These are phyloP conservation scores for Melanerpes aurifrons DNA, from an alignment of 2,113 vertebrate species.

Conservation along the genomic window DNA sequence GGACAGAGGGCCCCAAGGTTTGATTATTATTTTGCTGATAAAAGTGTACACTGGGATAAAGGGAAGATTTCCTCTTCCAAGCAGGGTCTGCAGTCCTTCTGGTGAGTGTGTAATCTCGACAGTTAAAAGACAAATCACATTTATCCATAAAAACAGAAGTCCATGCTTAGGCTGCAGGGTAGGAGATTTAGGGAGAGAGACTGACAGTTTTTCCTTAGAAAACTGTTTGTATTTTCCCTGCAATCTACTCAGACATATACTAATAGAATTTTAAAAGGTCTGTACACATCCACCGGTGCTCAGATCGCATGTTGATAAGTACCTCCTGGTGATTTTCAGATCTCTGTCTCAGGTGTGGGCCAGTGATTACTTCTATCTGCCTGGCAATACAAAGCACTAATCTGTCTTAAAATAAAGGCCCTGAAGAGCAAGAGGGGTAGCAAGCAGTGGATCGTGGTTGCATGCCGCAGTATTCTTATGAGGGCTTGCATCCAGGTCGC, in stretches of 20 bases:
- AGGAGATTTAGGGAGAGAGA: constrained; percentile 32
- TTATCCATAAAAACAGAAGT: constrained; percentile 54
- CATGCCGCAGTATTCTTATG: background rate
- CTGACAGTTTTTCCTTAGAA: constrained; percentile 42
- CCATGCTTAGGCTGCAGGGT: constrained; percentile 27
- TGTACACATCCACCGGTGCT: background rate
- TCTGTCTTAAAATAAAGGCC: constrained; percentile 14
- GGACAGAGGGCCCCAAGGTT: background rate
- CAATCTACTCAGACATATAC: constrained; percentile 46
- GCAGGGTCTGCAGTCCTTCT: background rate
- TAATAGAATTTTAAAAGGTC: constrained; percentile 65
- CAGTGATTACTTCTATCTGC: background rate
- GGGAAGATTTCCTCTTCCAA: constrained; percentile 42
- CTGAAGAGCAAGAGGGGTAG: accelerated
- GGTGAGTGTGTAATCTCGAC: constrained; percentile 12
- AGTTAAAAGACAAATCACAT: constrained; percentile 46
- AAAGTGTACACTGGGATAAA: constrained; percentile 26
- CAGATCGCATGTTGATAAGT: constrained; percentile 46
- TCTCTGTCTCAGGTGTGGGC: background rate
- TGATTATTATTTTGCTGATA: constrained; percentile 46
- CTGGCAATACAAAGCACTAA: background rate
- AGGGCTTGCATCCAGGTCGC: background rate
- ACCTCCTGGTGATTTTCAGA: background rate
- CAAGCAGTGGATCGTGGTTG: background rate
- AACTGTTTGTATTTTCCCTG: background rate